phyloP scores from a whole-genome alignment of 2,113 vertebrate genomes.

The Anser brachyrhynchus region DNA sequence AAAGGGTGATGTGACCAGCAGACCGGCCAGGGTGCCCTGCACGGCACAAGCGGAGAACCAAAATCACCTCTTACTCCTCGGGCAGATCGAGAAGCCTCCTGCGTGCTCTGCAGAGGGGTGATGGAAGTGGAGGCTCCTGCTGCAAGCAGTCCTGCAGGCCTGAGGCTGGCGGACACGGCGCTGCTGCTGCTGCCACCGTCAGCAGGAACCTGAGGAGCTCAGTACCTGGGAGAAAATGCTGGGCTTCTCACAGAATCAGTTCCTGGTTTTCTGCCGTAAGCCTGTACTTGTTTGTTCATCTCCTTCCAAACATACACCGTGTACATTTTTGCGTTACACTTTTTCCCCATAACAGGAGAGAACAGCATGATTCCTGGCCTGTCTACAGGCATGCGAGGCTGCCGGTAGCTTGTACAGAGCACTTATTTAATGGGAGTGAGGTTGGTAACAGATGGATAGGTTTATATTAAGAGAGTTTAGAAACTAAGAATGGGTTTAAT shows the following conservation, averaged over 20 bases:
- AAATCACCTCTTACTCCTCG: background rate
- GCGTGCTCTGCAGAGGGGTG: background rate
- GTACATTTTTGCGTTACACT: background rate
- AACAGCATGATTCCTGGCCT: background rate
- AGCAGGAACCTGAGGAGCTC: background rate
- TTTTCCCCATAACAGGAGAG: background rate
- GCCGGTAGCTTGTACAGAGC: background rate
- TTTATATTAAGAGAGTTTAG: background rate
- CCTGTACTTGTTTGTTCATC: background rate
- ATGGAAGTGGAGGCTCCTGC: background rate
- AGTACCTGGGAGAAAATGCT: background rate
- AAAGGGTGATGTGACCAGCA: slow-evolving; percentile 41
- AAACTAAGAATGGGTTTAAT: background rate
- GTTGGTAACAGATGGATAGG: background rate
- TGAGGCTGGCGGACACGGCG: background rate
- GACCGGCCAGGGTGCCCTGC: background rate
- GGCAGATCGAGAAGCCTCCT: background rate
- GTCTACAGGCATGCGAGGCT: background rate
- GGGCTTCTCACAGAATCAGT: background rate
- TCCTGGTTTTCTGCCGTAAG: background rate
- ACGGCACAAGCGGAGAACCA: background rate
- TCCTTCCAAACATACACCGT: background rate
- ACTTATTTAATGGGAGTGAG: background rate
- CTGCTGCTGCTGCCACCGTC: background rate
- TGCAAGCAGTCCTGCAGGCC: background rate